Evolutionary conservation across 2,113 vertebrate genomes (phyloP).

Genomic region (Isurus oxyrinchus): DNA sequence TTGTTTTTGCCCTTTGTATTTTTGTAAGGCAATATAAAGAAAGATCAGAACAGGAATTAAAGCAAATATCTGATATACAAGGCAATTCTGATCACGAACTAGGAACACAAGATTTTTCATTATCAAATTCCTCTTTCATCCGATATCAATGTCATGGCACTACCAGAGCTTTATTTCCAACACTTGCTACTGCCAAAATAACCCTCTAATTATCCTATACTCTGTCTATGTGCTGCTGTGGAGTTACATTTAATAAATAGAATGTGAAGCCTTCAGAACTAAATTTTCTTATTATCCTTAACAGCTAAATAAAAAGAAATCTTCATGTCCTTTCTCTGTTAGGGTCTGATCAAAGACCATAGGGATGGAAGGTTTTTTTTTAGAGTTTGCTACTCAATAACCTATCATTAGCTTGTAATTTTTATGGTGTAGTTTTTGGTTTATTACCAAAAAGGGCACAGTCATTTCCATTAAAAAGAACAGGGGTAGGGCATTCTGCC

Average conservation of each 20-base stretch:
- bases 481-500: neutral
- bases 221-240: neutral
- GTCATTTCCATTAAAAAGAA: neutral
- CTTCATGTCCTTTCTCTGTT: neutral
- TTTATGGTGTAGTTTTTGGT: neutral
- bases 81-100: neutral
- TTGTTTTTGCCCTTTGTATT: neutral
- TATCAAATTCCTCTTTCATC: neutral
- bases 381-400: neutral
- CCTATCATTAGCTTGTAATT: neutral
- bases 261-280: neutral
- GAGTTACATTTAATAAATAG: neutral
- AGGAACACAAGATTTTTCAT: neutral
- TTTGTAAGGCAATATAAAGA: neutral
- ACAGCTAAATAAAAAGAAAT: neutral
- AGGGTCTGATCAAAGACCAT: slow-evolving; percentile 8
- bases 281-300: neutral
- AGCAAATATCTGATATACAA: neutral
- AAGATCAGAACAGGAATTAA: neutral
- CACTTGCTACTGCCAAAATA: neutral
- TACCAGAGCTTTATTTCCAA: neutral
- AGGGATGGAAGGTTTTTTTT: neutral
- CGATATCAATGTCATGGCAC: neutral
- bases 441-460: neutral
- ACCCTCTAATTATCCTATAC: neutral